Conservation (phyloP, 2,797 vertebrate genomes). For the Myripristis jacobus region DNA sequence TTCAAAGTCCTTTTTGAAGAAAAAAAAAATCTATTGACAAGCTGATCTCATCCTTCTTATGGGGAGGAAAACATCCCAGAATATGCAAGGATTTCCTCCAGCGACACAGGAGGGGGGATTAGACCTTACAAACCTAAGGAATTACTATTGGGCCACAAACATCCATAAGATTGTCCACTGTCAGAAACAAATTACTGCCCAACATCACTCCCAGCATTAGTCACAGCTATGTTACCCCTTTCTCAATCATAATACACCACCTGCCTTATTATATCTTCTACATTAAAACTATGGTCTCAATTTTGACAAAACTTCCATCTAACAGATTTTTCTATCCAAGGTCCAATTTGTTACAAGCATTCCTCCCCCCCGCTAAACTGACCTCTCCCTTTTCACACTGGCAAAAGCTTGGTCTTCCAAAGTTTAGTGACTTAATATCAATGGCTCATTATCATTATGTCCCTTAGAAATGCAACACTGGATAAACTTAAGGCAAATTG, state of each 20-base stretch:
- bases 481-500: background rate
- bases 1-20: background rate
- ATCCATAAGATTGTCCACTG: too few relatives aligned
- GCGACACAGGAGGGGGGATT: background rate
- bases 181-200: too few relatives aligned
- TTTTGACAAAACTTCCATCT: too few relatives aligned
- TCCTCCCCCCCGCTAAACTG: background rate
- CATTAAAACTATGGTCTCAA: too few relatives aligned
- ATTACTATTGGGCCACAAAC: background rate
- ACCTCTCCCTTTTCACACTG: background rate
- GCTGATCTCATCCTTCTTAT: conserved; percentile 2
- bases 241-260: too few relatives aligned
- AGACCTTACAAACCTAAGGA: background rate
- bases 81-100: background rate
- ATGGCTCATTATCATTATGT: background rate
- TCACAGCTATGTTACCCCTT: too few relatives aligned
- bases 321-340: too few relatives aligned
- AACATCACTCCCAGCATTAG: background rate
- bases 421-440: conserved; percentile 10
- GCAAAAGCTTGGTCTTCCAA: conserved; percentile 9
- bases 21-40: background rate
- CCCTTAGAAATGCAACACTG: background rate
- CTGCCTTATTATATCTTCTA: too few relatives aligned
- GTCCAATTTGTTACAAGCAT: too few relatives aligned
- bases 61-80: background rate